Conservation (phyloP, 2,888 invertebrate genomes). For the Phengaris arion region DNA sequence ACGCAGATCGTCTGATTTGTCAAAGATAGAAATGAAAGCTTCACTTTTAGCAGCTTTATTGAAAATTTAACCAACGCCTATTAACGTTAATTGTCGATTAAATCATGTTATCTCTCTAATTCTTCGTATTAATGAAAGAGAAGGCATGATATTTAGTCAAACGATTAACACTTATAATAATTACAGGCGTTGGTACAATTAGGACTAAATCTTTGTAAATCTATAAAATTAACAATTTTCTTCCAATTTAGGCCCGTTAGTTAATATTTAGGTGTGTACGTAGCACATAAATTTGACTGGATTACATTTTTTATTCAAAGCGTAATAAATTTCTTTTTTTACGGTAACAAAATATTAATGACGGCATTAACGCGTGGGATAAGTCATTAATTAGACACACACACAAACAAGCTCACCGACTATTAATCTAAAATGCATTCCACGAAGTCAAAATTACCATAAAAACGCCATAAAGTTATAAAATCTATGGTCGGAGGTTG, state of each 20-base stretch:
- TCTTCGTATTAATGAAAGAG: no score
- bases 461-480: conserved; percentile 18
- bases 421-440: conserved; percentile 41
- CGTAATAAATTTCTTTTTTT: neutral
- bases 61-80: no score
- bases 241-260: neutral
- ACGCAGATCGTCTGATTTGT: neutral
- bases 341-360: conserved; percentile 24
- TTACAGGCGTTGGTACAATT: no score
- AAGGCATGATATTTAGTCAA: no score
- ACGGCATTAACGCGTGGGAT: conserved; percentile 30
- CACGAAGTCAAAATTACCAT: conserved; percentile 33
- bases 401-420: conserved; percentile 36
- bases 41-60: neutral
- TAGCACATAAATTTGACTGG: conserved; percentile 1
- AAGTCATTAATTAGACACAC: conserved; percentile 37
- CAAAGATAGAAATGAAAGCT: neutral
- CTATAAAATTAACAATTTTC: neutral
- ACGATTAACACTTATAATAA: no score
- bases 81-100: no score
- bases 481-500: conserved; percentile 3
- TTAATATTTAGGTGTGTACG: conserved; percentile 1
- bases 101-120: no score
- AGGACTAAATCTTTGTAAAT: no score
- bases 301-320: conserved; percentile 17